phyloP scores from a whole-genome alignment of 2,797 vertebrate species.

The Florisuga fusca region DNA sequence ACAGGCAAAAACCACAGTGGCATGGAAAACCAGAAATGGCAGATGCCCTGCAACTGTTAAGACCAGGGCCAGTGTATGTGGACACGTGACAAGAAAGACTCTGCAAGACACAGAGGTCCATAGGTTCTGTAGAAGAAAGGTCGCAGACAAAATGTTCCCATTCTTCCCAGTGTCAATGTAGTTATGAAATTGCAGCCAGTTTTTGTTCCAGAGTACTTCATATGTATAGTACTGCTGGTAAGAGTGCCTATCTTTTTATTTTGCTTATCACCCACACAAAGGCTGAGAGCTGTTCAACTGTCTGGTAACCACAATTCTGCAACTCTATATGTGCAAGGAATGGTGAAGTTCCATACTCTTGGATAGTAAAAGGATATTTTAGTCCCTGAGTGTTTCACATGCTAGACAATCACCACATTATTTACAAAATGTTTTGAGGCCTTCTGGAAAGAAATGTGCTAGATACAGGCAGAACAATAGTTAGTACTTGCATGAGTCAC shows the following conservation, averaged over 20 bases:
- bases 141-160: background rate
- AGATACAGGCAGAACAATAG: background rate
- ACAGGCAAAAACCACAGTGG: background rate
- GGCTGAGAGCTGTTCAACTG: background rate
- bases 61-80: background rate
- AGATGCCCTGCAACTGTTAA: background rate
- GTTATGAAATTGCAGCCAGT: background rate
- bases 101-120: background rate
- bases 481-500: background rate
- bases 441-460: constrained; percentile 9
- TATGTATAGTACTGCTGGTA: background rate
- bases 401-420: background rate
- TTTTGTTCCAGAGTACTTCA: background rate
- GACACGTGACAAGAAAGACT: background rate
- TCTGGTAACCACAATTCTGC: background rate
- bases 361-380: background rate
- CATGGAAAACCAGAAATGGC: background rate
- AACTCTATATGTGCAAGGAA: background rate
- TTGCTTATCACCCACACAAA: background rate
- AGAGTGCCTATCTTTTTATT: background rate
- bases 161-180: background rate
- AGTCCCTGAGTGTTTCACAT: background rate
- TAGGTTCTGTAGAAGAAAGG: background rate
- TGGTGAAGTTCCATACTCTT: background rate
- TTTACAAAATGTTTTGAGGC: constrained; percentile 9